A percentile compares a stretch with the other conserved stretches of the same genome.
phyloP scores from a whole-genome alignment of 2,797 vertebrate genomes.

The Sebastes iracundus region DNA sequence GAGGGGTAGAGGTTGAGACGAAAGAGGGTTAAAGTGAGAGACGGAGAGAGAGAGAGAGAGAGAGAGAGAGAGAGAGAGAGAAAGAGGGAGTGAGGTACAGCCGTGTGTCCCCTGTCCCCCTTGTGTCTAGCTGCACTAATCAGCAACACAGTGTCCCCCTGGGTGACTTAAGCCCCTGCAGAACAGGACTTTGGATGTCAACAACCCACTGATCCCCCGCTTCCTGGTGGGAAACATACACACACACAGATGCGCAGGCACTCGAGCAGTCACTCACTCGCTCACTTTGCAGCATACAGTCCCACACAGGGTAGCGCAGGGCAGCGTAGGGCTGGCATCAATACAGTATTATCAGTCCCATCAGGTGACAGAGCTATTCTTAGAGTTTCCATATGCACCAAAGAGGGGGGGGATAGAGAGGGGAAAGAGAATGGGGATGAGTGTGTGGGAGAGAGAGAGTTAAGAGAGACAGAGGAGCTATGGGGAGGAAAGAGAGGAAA shows the following conservation, averaged over 20 bases:
- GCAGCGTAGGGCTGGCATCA: constrained; percentile 65
- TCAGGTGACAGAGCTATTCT: constrained; percentile 82
- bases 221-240: background rate
- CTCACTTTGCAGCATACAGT: constrained; percentile 45
- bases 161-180: constrained; percentile 55
- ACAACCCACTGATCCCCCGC: constrained; percentile 51
- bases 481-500: background rate
- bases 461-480: background rate
- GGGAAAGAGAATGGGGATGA: constrained; percentile 2
- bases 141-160: constrained; percentile 45
- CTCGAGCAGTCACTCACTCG: constrained; percentile 27
- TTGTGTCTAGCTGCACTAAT: constrained; percentile 41
- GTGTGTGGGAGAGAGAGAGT: background rate
- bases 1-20: constrained; percentile 28
- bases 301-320: constrained; percentile 28
- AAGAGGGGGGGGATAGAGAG: constrained; percentile 12
- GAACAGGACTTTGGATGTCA: constrained; percentile 62
- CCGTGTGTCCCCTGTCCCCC: constrained; percentile 21
- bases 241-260: constrained; percentile 23
- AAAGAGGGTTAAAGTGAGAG: constrained; percentile 17
- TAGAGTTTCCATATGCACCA: constrained; percentile 76
- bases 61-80: background rate
- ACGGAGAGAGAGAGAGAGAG: background rate
- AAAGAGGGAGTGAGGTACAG: background rate
- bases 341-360: constrained; percentile 75